Evolutionary conservation across 2,113 vertebrate species (phyloP), one percentile per base, ranked within the genome.

Genomic region (Motacilla tschutschensis): DNA sequence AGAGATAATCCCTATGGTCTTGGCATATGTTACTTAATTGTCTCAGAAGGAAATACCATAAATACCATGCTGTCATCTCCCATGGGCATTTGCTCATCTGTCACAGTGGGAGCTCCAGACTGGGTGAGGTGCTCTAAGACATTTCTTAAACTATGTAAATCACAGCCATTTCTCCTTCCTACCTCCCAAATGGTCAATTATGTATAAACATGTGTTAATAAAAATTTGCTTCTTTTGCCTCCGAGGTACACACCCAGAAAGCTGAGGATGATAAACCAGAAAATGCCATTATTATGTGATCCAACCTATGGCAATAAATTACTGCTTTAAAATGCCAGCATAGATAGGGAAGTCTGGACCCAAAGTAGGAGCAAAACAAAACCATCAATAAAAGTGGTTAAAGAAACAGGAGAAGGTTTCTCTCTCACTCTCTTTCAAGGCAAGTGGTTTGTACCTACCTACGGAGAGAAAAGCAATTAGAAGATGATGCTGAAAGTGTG

Each of bases 11-110:
- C 97, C 97, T 80, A 97, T 97, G 96, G 97, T 97, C 97, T 96
- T 97, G 96, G 97, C 98, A 98, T 98, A 98, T 98, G 98, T 97
- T 98, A 97, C 96, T 97, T 98, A 98, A 98, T 98, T 98, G 97
- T 98, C 97, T 98, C 95, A 96, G 96, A 96, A 97, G 95, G 96
- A 97, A 97, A 97, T 96, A 96, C 96, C 97, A 97, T 97, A 97
- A 97, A 97, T 97, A 97, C 97, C 97, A 97, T 96, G 98, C 96
- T 97, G 97, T 97, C 97, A 97, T 97, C 92, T 97, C 98, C 98
- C 97, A 97, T 96, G 96, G 97, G 97, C 96, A 96, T 94, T 94
- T 95, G 93, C 95, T 98, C 97, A 98, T 98, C 98, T 98, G 97
- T 97, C 97, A 97, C 97, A 96, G 94, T 96, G 93, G 97, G 97